Evolutionary conservation across 2,797 vertebrate genomes (phyloP).

Genomic region (Pantherophis vulpinus): DNA sequence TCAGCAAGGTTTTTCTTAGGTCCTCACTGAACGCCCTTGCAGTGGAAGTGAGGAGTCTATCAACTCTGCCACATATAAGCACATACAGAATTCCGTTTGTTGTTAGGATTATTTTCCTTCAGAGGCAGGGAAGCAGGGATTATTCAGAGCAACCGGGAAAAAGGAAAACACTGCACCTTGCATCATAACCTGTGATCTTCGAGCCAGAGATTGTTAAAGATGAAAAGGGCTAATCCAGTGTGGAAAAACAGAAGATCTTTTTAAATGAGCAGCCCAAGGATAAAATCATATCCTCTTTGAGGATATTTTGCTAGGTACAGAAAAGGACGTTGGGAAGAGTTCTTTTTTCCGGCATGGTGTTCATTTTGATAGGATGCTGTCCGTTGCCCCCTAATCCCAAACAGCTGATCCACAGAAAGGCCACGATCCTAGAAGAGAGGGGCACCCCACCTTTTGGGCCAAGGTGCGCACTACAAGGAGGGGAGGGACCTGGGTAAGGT

Average conservation of each 20-base stretch:
- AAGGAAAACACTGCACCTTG: not conserved
- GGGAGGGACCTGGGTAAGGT: not conserved
- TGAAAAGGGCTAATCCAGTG: not conserved
- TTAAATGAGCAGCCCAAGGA: not conserved
- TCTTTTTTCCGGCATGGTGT: not conserved
- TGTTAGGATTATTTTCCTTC: not conserved
- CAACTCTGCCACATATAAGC: not conserved
- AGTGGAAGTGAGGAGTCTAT: not conserved
- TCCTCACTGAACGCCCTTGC: not conserved
- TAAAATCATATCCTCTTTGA: not conserved
- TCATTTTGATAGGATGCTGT: not conserved
- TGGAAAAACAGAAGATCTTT: not conserved
- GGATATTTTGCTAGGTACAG: not conserved
- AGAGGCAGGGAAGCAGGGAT: not conserved
- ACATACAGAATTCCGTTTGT: not conserved
- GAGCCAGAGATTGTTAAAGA: not conserved
- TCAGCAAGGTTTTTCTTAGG: not conserved
- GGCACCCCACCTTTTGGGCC: not conserved
- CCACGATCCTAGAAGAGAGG: not conserved
- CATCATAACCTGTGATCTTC: not conserved
- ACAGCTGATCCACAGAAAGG: not conserved
- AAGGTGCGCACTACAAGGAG: not conserved
- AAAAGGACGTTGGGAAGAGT: not conserved
- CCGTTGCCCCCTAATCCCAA: not conserved
- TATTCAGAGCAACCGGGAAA: not conserved